Percentiles rank a stretch among this genome's conserved stretches.
phyloP scores from a whole-genome alignment of 2,888 invertebrate genomes.

The Phengaris alcon region DNA sequence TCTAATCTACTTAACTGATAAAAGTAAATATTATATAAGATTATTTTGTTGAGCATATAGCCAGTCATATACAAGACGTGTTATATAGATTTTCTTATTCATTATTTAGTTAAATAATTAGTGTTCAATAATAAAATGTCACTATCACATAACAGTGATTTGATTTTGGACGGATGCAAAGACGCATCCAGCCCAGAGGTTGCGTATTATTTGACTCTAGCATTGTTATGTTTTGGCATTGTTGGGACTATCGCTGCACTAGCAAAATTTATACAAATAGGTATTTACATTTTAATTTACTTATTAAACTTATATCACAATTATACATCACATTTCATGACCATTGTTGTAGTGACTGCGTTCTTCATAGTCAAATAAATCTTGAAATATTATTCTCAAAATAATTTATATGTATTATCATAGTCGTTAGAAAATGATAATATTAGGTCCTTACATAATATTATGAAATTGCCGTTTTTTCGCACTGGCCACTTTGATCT shows the following conservation, averaged over 20 bases:
- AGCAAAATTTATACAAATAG: constrained; percentile 12
- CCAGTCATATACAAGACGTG: neutral
- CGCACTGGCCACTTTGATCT: too few species aligned
- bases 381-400: too few species aligned
- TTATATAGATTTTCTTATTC: neutral
- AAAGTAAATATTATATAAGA: constrained; percentile 18
- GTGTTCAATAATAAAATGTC: neutral
- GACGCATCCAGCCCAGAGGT: neutral
- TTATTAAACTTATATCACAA: too few species aligned
- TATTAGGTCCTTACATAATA: too few species aligned
- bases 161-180: neutral
- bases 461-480: too few species aligned
- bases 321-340: too few species aligned
- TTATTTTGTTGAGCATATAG: neutral
- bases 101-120: neutral
- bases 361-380: too few species aligned
- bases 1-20: constrained; percentile 25
- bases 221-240: neutral
- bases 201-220: neutral
- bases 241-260: neutral
- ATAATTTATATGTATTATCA: too few species aligned
- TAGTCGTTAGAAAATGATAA: too few species aligned
- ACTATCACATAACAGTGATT: neutral
- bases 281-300: neutral
- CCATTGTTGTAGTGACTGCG: too few species aligned